phyloP scores from a whole-genome alignment of 2,113 vertebrate genomes.

The Ariopsis seemanni region DNA sequence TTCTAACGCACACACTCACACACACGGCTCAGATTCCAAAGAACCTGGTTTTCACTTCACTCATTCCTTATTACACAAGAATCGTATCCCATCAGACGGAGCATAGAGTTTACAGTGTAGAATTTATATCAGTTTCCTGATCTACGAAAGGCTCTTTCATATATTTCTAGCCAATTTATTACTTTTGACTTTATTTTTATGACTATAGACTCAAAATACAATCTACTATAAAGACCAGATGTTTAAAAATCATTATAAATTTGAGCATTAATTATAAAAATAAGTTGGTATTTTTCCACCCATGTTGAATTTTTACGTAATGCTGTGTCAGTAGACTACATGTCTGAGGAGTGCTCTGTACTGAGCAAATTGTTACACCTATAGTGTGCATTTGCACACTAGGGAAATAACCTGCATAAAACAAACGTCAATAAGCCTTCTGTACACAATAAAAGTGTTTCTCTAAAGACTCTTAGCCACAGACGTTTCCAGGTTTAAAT shows the following conservation, averaged over 20 bases:
- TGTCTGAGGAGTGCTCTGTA: background rate
- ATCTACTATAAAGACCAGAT: background rate
- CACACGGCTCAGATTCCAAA: conserved; percentile 9
- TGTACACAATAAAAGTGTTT: background rate
- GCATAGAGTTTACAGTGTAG: background rate
- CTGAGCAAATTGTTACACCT: background rate
- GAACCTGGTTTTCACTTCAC: conserved; percentile 8
- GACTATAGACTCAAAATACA: background rate
- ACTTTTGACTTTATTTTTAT: background rate
- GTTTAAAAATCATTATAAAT: background rate
- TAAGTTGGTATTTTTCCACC: background rate
- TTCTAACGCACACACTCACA: background rate
- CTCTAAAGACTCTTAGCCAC: background rate
- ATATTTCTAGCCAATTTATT: background rate
- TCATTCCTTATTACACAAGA: background rate
- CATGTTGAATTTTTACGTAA: background rate
- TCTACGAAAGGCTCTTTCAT: background rate
- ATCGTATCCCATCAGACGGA: conserved; percentile 2
- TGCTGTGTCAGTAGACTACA: background rate
- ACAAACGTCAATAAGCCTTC: background rate
- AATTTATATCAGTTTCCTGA: background rate
- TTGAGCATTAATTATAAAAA: background rate
- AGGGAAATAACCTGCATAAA: background rate
- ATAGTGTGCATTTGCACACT: background rate
- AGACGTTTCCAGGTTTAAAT: background rate